Percentiles rank a stretch among this genome's conserved stretches.
Evolutionary conservation across 2,888 invertebrate genomes (phyloP).

Genomic region (Phytoseiulus persimilis): DNA sequence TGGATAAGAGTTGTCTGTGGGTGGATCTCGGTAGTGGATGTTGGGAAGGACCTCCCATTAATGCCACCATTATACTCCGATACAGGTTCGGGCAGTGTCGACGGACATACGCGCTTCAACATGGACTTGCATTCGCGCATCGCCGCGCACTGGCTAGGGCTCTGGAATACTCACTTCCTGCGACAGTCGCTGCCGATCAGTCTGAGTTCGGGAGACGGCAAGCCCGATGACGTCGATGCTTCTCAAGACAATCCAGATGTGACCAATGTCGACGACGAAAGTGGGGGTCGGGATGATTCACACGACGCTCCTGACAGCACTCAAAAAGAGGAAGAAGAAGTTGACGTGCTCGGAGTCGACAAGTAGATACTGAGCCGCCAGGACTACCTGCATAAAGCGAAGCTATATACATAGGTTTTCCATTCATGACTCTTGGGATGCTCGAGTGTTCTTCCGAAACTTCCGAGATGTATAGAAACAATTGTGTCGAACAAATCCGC

Average conservation of each 20-base stretch:
- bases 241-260: constrained; percentile 6
- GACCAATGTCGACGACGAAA: constrained; percentile 15
- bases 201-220: background rate
- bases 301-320: constrained; percentile 18
- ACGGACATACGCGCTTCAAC: background rate
- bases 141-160: constrained; percentile 27
- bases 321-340: constrained; percentile 22
- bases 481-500: background rate
- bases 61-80: background rate
- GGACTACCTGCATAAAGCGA: background rate
- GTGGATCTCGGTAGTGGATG: no score
- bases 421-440: background rate
- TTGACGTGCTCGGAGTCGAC: constrained; percentile 17
- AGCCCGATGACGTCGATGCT: background rate
- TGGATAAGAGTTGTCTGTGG: no score
- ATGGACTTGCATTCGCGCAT: constrained; percentile 16
- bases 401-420: background rate
- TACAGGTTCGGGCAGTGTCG: constrained; percentile 6
- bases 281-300: background rate
- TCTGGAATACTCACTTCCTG: constrained; percentile 21
- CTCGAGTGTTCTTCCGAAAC: background rate
- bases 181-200: background rate
- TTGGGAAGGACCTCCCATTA: no score
- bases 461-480: background rate
- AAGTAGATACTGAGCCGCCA: background rate